Evolutionary conservation across 2,888 invertebrate genomes (phyloP).

Genomic region (Agriotes lineatus): DNA sequence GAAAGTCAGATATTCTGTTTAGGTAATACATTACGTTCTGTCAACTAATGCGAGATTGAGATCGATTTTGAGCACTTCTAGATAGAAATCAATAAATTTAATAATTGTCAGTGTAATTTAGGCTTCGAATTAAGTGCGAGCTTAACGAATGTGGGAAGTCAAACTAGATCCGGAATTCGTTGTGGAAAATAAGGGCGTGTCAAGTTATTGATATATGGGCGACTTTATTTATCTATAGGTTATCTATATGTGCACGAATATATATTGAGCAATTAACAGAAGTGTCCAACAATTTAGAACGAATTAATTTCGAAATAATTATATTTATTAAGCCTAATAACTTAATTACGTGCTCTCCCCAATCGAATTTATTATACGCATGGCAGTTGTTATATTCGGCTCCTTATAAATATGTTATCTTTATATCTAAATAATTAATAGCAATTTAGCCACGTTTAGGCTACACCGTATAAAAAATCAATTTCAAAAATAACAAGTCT

Average conservation of each 20-base stretch:
- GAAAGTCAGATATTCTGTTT: conserved; percentile 15
- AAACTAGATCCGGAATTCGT: conserved; percentile 21
- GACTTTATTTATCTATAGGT: conserved; percentile 29
- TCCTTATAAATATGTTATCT: too few species aligned
- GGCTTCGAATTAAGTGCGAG: conserved; percentile 26
- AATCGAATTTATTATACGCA: too few species aligned
- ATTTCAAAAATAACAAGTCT: too few species aligned
- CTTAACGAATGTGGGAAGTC: conserved; percentile 32
- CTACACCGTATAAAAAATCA: too few species aligned
- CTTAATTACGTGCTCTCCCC: too few species aligned
- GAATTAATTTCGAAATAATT: too few species aligned
- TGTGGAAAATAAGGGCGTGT: conserved; percentile 27
- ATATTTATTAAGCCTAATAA: too few species aligned
- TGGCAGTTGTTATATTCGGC: too few species aligned
- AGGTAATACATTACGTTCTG: conserved; percentile 16
- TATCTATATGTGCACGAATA: not conserved
- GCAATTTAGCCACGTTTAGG: too few species aligned
- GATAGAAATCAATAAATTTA: conserved; percentile 37
- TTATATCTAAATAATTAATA: too few species aligned
- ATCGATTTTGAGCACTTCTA: conserved; percentile 34
- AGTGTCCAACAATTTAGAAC: too few species aligned
- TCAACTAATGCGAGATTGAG: conserved; percentile 30
- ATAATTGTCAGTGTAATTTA: conserved; percentile 35
- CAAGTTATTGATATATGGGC: conserved; percentile 30
- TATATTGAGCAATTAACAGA: too few species aligned